These are phyloP conservation scores for Charaxes varanes DNA, from an alignment of 1,140 invertebrate genomes.

Conservation along the genomic window DNA sequence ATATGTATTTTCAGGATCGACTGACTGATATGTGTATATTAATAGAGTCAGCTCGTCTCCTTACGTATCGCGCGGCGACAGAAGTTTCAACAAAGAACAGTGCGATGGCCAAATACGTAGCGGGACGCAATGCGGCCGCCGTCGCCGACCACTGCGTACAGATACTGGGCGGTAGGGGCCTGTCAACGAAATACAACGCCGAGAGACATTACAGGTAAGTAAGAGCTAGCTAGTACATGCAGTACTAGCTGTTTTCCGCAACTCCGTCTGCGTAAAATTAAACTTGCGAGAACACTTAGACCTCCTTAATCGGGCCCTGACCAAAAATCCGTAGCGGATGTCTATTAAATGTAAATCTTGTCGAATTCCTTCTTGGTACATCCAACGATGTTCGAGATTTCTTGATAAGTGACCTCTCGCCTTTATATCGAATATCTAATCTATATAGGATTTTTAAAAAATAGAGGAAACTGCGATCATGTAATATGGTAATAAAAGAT, in stretches of 20 bases:
- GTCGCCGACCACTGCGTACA: constrained; percentile 89
- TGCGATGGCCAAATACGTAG: constrained; percentile 92
- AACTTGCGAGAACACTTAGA: too few species aligned
- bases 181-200: constrained; percentile 89
- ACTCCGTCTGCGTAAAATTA: too few species aligned
- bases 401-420: too few species aligned
- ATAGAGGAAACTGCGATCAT: too few species aligned
- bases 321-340: too few species aligned
- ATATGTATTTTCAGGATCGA: constrained; percentile 57
- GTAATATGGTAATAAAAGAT: too few species aligned
- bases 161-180: constrained; percentile 91
- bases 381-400: too few species aligned
- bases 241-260: background rate
- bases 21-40: constrained; percentile 90
- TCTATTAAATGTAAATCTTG: too few species aligned
- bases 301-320: too few species aligned
- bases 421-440: too few species aligned
- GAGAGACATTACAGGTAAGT: constrained; percentile 88
- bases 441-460: too few species aligned
- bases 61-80: constrained; percentile 88
- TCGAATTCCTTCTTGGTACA: too few species aligned
- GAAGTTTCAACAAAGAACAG: constrained; percentile 78
- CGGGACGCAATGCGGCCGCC: constrained; percentile 89
- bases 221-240: constrained; percentile 7
- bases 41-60: constrained; percentile 84